Evolutionary conservation across 2,888 invertebrate genomes (phyloP), one percentile per base, ranked within the genome.

Genomic region (Palloptera scutellata): DNA sequence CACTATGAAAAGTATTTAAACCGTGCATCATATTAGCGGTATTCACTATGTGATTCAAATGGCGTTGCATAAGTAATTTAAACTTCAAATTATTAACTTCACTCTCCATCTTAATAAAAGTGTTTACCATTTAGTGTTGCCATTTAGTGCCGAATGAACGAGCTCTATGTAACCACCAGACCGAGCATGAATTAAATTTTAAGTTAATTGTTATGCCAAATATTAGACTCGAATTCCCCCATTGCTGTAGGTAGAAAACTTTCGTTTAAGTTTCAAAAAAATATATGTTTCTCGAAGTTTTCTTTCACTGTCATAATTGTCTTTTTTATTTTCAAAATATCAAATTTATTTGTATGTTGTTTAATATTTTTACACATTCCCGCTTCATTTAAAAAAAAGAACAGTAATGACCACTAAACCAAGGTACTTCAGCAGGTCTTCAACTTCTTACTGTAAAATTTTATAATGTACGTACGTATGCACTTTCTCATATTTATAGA

Each of bases 311-410:
- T 58, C 52, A 64, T 58, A 64, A 45, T 19, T 1, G 43, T 55
- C 58, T 17, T 45, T 43, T 64, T 59, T 53, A 64, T 64, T 58
- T 59, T 64, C 53, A 67, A 54, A 70, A 67, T 58, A 67, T 68
- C 62, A 68, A 68, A 70, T 68, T 67, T 67, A 58, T 64, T 66
- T 62, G 67, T 68, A 59, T 64, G 57, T 60, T 63, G 40, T 52
- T 64, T 71, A 63, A 13, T 67, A 43, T 65, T 59, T 41, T 42
- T 17, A 41, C 15, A 61, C 40, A n/a, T 9, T 61, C 52, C 61
- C 54, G 58, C 19, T 60, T 62, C 62, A 63, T 61, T 57, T 61
- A 62, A 68, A 64, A 69, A n/a, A n/a, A 66, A 62, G 63, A 66
- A 55, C 52, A 30, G 19, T 20, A 63, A 68, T 68, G 68, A 61